Evolutionary conservation across 2,888 invertebrate genomes (phyloP), one percentile per base, ranked within the genome.

Genomic region (Mystacides longicornis): DNA sequence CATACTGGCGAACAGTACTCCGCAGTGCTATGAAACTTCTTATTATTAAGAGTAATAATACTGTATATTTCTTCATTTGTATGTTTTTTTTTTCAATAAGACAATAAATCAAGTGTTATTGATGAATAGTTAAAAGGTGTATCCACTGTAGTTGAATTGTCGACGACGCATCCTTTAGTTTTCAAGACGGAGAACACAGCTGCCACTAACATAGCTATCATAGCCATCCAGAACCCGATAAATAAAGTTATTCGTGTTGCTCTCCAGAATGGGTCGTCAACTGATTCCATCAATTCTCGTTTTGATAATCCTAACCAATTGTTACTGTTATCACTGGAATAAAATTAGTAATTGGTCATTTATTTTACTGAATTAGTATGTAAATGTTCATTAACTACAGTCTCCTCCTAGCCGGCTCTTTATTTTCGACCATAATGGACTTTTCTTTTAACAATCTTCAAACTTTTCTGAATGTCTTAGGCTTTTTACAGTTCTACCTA

Each of bases 181-280:
- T 64, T 65, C 11, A 69, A 55, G 18, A 76, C 65, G 37, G 80
- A 66, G 31, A 69, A 67, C 2, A 74, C 72, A 21, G 77, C 69
- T 46, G 74, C 67, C 2, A 74, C 66, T 1, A 81, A 70, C 63
- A 75, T 71, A 65, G 75, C 67, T 1, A 72, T 67, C 60, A 81
- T 67, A 27, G 71, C 64, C 1, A 74, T 67, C 77, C 80, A 79
- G 68, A 79, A 77, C 63, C 75, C 67, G 27, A 74, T 63, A 59
- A 77, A 64, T 20, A 79, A 65, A 55, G 71, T 67, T 54, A 72
- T 69, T 0, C 79, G 71, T 1, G 74, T 63, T 1, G 73, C 69
- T 1, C 74, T 70, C 82, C 81, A 81, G 63, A 73, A 71, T 0
- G 71, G 67, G 60, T 79, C 73, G 55, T 72, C 66, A 1, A 68